A percentile compares a stretch with the other conserved stretches of the same genome.
Conservation (phyloP, 1,140 invertebrate genomes). For the Caenorhabditis latens region DNA sequence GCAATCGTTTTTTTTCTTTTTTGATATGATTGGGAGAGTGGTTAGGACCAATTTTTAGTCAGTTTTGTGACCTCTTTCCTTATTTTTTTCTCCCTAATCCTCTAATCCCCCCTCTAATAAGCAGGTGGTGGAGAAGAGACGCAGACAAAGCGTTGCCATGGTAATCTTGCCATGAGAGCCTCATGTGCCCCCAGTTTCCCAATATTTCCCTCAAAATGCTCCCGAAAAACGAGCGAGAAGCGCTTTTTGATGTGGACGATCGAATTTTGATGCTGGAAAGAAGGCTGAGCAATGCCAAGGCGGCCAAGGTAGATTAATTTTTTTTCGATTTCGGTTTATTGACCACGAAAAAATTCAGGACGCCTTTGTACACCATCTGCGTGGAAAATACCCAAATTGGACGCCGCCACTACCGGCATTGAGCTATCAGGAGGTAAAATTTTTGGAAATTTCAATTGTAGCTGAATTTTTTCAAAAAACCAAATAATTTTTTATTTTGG, state of each 20-base stretch:
- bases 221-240: slow-evolving; percentile 31
- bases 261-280: slow-evolving; percentile 1
- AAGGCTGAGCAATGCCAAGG: slow-evolving; percentile 17
- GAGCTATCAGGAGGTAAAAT: slow-evolving; percentile 16
- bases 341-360: too few species aligned
- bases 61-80: too few species aligned
- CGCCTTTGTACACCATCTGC: slow-evolving; percentile 39
- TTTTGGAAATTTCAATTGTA: not conserved
- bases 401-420: not conserved
- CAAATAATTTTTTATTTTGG: too few species aligned
- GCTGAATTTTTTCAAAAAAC: too few species aligned
- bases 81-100: not conserved
- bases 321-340: too few species aligned
- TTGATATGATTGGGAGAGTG: not conserved
- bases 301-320: not conserved
- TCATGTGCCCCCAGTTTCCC: too few species aligned
- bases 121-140: not conserved
- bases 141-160: slow-evolving; percentile 30
- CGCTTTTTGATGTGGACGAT: slow-evolving; percentile 8
- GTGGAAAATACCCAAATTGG: slow-evolving; percentile 27
- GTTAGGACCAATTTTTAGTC: too few species aligned
- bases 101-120: not conserved
- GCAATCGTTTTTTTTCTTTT: slow-evolving; percentile 46
- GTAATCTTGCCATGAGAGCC: not conserved
- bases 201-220: not conserved